These are phyloP conservation scores for Drosophila nr. perissopoda DNA, from an alignment of 2,888 invertebrate species.

Conservation along the genomic window DNA sequence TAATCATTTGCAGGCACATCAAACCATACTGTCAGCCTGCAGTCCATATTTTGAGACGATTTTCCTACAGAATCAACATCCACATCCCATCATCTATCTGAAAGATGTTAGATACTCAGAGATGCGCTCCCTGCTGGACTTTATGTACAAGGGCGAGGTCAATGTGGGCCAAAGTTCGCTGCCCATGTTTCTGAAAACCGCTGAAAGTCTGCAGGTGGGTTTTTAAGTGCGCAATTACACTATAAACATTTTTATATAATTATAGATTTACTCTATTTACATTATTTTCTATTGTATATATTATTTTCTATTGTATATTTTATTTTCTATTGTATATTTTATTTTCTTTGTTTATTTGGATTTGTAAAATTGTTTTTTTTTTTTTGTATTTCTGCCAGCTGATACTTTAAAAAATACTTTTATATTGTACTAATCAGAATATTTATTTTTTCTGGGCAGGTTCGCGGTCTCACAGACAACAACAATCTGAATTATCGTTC, in stretches of 20 bases:
- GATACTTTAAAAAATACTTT: too few relatives aligned
- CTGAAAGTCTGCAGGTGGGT: constrained; percentile 93
- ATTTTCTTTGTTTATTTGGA: background rate
- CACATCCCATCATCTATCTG: constrained; percentile 96
- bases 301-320: background rate
- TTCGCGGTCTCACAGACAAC: constrained; percentile 94
- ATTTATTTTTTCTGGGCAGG: constrained; percentile 61
- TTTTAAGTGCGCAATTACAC: background rate
- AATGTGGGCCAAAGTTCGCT: constrained; percentile 96
- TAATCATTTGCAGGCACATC: constrained; percentile 89
- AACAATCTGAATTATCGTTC: constrained; percentile 87
- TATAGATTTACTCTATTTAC: background rate
- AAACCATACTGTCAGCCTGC: constrained; percentile 96
- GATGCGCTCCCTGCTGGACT: constrained; percentile 95
- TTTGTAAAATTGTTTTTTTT: background rate
- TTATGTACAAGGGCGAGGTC: constrained; percentile 96
- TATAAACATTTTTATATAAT: background rate
- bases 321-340: background rate
- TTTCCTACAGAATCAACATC: constrained; percentile 94
- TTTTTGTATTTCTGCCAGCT: background rate
- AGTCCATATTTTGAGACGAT: constrained; percentile 97
- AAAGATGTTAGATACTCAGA: constrained; percentile 96
- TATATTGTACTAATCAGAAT: background rate
- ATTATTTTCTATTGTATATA: background rate
- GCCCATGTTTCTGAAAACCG: constrained; percentile 95